Evolutionary conservation across 2,888 invertebrate genomes (phyloP).

Genomic region (Lithodes maja): DNA sequence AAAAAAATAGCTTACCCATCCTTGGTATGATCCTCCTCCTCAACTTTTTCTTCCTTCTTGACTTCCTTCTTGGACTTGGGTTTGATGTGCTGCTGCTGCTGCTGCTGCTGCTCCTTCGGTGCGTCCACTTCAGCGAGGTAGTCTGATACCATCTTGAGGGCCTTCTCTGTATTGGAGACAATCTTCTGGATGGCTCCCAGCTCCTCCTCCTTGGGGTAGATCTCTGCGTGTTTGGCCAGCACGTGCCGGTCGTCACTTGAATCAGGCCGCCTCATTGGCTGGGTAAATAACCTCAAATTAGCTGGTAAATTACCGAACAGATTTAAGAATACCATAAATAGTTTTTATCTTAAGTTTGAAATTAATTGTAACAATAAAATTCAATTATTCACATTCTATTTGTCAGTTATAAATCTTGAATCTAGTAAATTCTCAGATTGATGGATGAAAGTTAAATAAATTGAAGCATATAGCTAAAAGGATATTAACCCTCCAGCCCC

Average conservation of each 20-base stretch:
- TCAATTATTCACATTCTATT: too few relatives aligned
- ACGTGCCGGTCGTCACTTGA: constrained; percentile 98
- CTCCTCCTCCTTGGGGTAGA: constrained; percentile 88
- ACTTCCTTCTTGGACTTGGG: constrained; percentile 71
- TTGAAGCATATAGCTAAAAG: too few relatives aligned
- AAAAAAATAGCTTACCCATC: constrained; percentile 71
- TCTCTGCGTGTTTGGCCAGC: constrained; percentile 91
- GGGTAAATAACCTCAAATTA: constrained; percentile 1
- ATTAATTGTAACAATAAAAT: not conserved
- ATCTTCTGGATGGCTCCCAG: constrained; percentile 85
- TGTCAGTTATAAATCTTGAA: too few relatives aligned
- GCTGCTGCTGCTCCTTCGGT: constrained; percentile 74
- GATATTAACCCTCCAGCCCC: too few relatives aligned
- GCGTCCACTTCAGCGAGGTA: constrained; percentile 82
- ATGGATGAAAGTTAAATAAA: too few relatives aligned
- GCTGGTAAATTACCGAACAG: not conserved
- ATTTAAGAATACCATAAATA: not conserved
- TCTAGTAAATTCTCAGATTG: too few relatives aligned
- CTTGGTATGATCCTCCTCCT: constrained; percentile 71
- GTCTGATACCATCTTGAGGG: constrained; percentile 95
- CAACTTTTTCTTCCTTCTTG: constrained; percentile 52
- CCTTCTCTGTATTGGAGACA: constrained; percentile 94
- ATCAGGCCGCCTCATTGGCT: constrained; percentile 84
- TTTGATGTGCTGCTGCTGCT: constrained; percentile 79
- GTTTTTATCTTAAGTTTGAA: not conserved